Conservation (phyloP, 2,113 vertebrate genomes). For the Colius striatus region DNA sequence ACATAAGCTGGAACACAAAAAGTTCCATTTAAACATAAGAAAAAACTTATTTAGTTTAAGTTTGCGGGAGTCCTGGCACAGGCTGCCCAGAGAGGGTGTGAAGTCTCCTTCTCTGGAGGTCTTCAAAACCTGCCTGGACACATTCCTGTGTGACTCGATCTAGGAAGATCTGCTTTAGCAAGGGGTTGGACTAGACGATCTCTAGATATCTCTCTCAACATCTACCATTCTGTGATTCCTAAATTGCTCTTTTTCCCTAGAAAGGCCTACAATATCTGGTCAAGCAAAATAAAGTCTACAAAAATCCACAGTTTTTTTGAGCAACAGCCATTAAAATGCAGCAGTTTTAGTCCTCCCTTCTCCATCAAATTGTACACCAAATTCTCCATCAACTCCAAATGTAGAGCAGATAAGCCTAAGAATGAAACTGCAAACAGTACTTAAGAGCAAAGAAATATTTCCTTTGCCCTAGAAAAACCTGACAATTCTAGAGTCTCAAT, state of each 20-base stretch:
- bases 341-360: neutral
- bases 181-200: too few relatives aligned
- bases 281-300: neutral
- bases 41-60: too few relatives aligned
- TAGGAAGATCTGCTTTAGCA: too few relatives aligned
- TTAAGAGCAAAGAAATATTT: neutral
- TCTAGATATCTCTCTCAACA: too few relatives aligned
- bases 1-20: too few relatives aligned
- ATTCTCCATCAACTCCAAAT: neutral
- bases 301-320: neutral
- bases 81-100: too few relatives aligned
- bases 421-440: neutral
- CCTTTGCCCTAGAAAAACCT: neutral
- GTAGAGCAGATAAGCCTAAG: neutral
- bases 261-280: neutral
- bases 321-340: neutral
- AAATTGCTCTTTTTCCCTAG: neutral
- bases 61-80: too few relatives aligned
- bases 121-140: too few relatives aligned
- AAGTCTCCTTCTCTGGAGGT: too few relatives aligned
- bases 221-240: neutral
- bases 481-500: neutral
- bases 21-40: too few relatives aligned
- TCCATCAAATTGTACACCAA: neutral
- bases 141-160: too few relatives aligned